Percentiles rank a stretch among this genome's conserved stretches.
Conservation (phyloP, 2,113 vertebrate species). For the Xiphorhynchus elegans region DNA sequence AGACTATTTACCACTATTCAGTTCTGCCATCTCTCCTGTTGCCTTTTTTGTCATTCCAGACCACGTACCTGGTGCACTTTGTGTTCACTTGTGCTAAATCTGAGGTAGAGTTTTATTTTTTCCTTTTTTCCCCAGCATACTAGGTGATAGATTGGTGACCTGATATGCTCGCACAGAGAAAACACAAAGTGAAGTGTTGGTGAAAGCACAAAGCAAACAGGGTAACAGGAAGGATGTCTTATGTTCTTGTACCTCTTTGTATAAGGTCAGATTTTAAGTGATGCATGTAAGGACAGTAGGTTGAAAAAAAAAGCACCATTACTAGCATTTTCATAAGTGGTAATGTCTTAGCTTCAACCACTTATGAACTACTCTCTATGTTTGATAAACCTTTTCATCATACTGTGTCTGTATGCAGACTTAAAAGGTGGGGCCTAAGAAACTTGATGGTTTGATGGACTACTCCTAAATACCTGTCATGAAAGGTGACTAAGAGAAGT, state of each 20-base stretch:
- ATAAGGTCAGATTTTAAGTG: background rate
- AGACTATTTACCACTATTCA: background rate
- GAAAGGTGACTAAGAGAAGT: background rate
- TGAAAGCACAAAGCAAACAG: conserved; percentile 8
- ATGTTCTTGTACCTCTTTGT: background rate
- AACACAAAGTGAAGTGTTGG: background rate
- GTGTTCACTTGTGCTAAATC: background rate
- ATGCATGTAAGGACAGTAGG: background rate
- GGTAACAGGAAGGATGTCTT: background rate
- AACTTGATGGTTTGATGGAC: background rate
- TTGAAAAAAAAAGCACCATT: background rate
- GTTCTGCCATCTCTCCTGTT: background rate
- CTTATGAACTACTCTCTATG: background rate
- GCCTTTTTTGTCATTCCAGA: background rate
- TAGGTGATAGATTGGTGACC: background rate
- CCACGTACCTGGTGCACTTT: background rate
- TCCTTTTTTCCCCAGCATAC: background rate
- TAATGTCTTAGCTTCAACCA: background rate
- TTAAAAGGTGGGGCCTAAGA: background rate
- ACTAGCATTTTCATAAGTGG: background rate
- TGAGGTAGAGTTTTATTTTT: background rate
- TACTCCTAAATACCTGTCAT: background rate
- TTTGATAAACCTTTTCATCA: background rate
- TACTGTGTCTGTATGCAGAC: background rate
- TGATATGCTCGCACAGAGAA: background rate